Conservation (phyloP, 2,113 vertebrate species). For the Mystacornis crossleyi region DNA sequence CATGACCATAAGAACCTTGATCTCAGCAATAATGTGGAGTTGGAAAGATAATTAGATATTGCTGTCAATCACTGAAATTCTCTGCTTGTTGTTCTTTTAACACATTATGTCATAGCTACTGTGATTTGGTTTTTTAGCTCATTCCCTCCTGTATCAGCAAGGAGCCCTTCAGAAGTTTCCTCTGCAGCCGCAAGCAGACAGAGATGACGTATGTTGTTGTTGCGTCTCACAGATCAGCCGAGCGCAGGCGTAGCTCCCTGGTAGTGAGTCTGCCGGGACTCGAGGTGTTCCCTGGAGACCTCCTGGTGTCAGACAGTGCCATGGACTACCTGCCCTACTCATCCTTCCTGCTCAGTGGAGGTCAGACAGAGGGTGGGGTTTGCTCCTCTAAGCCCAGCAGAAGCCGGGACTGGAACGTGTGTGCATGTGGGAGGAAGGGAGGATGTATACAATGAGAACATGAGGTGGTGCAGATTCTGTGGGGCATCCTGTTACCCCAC, state of each 20-base stretch:
- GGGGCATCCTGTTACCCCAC: neutral
- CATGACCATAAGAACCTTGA: neutral
- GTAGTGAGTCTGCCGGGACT: constrained; percentile 85
- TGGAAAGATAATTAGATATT: neutral
- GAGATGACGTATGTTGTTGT: neutral
- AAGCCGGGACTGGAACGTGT: rapidly evolving
- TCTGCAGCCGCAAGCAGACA: rapidly evolving
- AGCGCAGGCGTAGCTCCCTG: constrained; percentile 83
- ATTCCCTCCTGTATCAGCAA: neutral
- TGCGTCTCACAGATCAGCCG: constrained; percentile 56
- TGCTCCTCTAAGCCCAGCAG: neutral
- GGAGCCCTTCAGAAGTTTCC: neutral
- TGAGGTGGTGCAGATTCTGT: rapidly evolving
- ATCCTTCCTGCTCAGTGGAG: constrained; percentile 56
- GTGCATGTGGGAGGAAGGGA: rapidly evolving
- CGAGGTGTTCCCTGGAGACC: constrained; percentile 88
- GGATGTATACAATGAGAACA: rapidly evolving
- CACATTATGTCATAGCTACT: rapidly evolving
- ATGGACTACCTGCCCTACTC: constrained; percentile 77
- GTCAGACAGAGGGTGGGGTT: neutral
- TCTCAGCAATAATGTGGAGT: neutral
- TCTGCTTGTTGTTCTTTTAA: neutral
- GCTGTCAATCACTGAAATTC: neutral
- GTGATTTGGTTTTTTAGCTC: neutral
- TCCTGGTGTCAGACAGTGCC: constrained; percentile 83